phyloP scores from a whole-genome alignment of 2,888 invertebrate genomes.

The Anthrax anthrax region DNA sequence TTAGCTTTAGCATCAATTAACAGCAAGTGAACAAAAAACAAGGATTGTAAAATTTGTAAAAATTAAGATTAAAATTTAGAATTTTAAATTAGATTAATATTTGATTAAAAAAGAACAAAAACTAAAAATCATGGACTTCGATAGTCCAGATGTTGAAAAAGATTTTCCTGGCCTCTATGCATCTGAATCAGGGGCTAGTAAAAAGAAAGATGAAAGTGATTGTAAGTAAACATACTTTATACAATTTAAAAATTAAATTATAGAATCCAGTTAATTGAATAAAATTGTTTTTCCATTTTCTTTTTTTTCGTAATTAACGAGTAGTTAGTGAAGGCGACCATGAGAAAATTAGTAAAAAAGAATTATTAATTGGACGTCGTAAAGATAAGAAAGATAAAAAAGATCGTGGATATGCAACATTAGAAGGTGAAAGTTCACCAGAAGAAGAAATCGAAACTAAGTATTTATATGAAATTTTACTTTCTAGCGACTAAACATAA shows the following conservation, averaged over 20 bases:
- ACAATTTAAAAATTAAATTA: no score
- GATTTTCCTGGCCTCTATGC: conserved; percentile 81
- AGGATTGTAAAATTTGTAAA: no score
- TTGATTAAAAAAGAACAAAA: neutral
- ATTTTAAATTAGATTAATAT: no score
- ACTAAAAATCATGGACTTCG: conserved; percentile 28
- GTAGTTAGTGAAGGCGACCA: conserved; percentile 71
- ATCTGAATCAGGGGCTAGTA: conserved; percentile 48
- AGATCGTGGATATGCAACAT: conserved; percentile 79
- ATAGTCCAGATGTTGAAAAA: conserved; percentile 75
- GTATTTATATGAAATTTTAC: conserved; percentile 34
- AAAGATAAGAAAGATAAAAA: conserved; percentile 79
- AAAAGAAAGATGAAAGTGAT: conserved; percentile 61
- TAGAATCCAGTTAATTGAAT: no score
- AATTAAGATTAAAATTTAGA: no score
- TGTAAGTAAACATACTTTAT: conserved; percentile 40
- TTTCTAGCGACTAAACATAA: no score
- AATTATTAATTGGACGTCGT: conserved; percentile 57
- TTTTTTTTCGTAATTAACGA: no score
- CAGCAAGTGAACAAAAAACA: no score
- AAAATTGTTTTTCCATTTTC: no score
- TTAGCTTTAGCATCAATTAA: no score
- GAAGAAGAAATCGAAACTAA: conserved; percentile 75
- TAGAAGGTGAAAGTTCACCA: conserved; percentile 86
- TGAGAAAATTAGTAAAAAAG: conserved; percentile 65